A percentile compares a stretch with the other conserved stretches of the same genome.
phyloP scores from a whole-genome alignment of 2,888 invertebrate genomes.

The Entomobrya proxima region DNA sequence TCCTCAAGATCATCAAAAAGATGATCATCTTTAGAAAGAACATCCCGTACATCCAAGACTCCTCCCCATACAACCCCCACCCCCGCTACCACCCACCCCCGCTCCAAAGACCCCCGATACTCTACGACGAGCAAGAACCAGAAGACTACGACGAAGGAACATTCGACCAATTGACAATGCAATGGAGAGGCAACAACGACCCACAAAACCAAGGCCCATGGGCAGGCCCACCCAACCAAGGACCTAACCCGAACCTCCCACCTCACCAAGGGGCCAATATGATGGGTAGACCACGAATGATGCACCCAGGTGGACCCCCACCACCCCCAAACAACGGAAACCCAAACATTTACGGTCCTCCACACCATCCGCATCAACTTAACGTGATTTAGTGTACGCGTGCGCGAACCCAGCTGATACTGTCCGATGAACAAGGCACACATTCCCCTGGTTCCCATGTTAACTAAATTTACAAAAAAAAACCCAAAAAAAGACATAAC shows the following conservation, averaged over 20 bases:
- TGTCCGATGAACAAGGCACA: too few species aligned
- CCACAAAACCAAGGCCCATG: too few species aligned
- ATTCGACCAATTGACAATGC: slow-evolving; percentile 69
- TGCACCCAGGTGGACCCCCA: not conserved
- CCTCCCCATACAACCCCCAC: slow-evolving; percentile 23
- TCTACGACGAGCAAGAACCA: slow-evolving; percentile 51
- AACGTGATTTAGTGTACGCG: slow-evolving; percentile 20
- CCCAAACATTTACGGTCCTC: slow-evolving; percentile 2
- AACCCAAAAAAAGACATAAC: too few species aligned
- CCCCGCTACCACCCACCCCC: too few species aligned
- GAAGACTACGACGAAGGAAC: slow-evolving; percentile 72
- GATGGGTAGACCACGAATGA: too few species aligned
- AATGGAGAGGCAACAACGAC: slow-evolving; percentile 28
- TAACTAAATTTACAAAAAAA: too few species aligned
- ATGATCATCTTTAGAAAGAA: too few species aligned
- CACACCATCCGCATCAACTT: slow-evolving; percentile 29
- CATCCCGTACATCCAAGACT: slow-evolving; percentile 73
- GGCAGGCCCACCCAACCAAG: too few species aligned
- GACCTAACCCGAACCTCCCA: too few species aligned
- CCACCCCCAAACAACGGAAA: slow-evolving; percentile 35
- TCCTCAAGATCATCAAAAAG: too few species aligned
- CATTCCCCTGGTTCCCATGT: too few species aligned
- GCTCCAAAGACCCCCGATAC: slow-evolving; percentile 32
- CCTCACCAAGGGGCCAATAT: slow-evolving; percentile 10
- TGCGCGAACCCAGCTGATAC: not conserved